Evolutionary conservation across 2,888 invertebrate species (phyloP), one percentile per base, ranked within the genome.

Genomic region (Oscheius sp.): DNA sequence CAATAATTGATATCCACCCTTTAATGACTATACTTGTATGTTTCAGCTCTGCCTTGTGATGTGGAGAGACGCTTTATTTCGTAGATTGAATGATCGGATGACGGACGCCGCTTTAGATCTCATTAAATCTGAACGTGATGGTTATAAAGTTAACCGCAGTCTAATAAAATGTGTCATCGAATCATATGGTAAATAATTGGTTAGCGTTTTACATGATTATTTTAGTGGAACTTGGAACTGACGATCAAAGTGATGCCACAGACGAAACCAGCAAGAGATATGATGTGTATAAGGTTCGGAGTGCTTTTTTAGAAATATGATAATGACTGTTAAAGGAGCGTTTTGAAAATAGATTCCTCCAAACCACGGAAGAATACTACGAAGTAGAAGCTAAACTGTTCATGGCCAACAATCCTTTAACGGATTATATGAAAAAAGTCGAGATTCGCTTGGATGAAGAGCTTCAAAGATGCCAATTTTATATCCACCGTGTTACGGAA

Each of bases 131-230:
- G 99, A 99, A 89, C 92, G 99, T 75, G 94, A 95, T 88, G 98
- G 98, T 0, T 97, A 98, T 90, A 94, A 95, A 2, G 98, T 99
- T 83, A 97, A 96, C 89, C 96, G 96, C 0, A 92, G 95, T 71
- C 92, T 99, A 61, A 95, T 99, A 52, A 96, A 95, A 79, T 97
- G 97, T 79, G 98, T 98, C n/a, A 97, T 99, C 88, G 95, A 96
- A 90, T 98, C 97, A 91, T 99, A 98, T 89, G 92, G 92, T 92
- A 87, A 86, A 88, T 59, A 6, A 35, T 35, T 35, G 5, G 9
- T 35, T 35, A 35, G 3, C 35, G 35, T 35, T 35, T 6, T 35
- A 35, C 35, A 35, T 35, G 9, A 80, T 63, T 35, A 6, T 9
- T 35, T 35, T 69, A 87, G 89, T 89, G 52, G 88, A 88, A 78